Percentiles rank a stretch among this genome's conserved stretches.
Conservation (phyloP, 2,113 vertebrate genomes). For the Ascaphus truei region DNA sequence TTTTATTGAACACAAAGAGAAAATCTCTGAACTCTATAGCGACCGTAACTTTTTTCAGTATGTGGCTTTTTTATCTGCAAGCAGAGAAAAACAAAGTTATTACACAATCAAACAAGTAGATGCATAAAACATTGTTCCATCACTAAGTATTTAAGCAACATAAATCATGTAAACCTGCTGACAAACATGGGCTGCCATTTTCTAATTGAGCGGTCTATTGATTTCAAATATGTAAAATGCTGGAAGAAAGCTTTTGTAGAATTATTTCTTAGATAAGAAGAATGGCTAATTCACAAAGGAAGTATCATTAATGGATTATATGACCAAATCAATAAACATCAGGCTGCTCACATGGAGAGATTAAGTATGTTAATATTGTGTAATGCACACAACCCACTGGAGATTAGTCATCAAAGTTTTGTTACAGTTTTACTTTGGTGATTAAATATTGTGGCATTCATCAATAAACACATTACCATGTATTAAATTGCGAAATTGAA, state of each 20-base stretch:
- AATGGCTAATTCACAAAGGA: constrained; percentile 11
- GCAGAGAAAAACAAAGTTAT: constrained; percentile 15
- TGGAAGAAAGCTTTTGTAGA: constrained; percentile 42
- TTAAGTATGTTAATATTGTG: too few relatives aligned
- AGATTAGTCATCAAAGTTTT: too few relatives aligned
- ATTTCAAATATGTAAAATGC: constrained; percentile 38
- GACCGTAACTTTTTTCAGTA: constrained; percentile 37
- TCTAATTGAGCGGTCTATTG: constrained; percentile 39
- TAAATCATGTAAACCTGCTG: constrained; percentile 43
- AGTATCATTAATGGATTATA: constrained; percentile 18
- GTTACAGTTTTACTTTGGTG: too few relatives aligned
- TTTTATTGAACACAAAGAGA: background rate
- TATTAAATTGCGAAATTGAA: too few relatives aligned
- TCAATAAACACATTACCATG: too few relatives aligned
- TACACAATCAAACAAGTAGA: constrained; percentile 39
- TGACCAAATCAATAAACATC: too few relatives aligned
- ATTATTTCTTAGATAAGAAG: constrained; percentile 30
- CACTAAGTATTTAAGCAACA: constrained; percentile 47
- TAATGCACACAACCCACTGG: too few relatives aligned
- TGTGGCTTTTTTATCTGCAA: constrained; percentile 53
- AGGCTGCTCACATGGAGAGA: too few relatives aligned
- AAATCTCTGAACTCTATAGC: background rate
- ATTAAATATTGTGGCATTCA: too few relatives aligned
- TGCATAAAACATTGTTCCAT: constrained; percentile 47
- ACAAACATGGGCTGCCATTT: constrained; percentile 37